Base-by-base conservation (phyloP, 2,888 invertebrate species). In the Tipula lateralis region DNA sequence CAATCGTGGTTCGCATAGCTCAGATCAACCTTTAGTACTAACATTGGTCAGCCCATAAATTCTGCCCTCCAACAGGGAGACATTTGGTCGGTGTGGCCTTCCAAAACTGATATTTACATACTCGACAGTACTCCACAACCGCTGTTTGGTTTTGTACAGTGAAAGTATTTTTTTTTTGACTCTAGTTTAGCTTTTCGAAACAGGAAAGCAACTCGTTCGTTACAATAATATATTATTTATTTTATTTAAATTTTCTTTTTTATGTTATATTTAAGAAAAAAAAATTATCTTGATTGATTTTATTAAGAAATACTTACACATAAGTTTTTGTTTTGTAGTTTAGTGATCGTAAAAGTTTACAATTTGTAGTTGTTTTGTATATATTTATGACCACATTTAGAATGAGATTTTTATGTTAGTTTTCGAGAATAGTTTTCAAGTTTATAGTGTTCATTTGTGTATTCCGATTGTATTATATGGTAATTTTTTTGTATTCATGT, bases 221-320 rank as follows among this genome's bases (percentile, higher is more conserved):
- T 50, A 50, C 16, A 50, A 50, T 16, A 36, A 16, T 50, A 3
- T 39, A 24, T 66, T 66, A 66, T 66, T 66, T 66, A 24, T 66
- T 24, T 66, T 66, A 66, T 66, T 66, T 66, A 66, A 66, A 66
- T 66, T 66, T 66, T 66, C 66, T 24, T 83, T 83, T 83, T 19
- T 83, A n/a, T 19, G 7, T 19, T 83, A 19, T 83, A 19, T 12
- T 83, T 34, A 30, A 83, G n/a, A 83, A 30, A n/a, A 83, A 12
- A 80, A 81, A 81, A 81, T 29, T 83, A 83, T 32, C 83, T 83
- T 83, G 29, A 83, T 83, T 32, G 83, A 32, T 83, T 32, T 83
- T 83, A 82, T 83, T 83, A 13, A 36, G n/a, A n/a, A 30, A 32
- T 16, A 50, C 44, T 16, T 50, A 50, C 12, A 34, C 12, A 5